These are phyloP conservation scores for Hartigia nigra DNA, from an alignment of 2,888 invertebrate species.

Conservation along the genomic window DNA sequence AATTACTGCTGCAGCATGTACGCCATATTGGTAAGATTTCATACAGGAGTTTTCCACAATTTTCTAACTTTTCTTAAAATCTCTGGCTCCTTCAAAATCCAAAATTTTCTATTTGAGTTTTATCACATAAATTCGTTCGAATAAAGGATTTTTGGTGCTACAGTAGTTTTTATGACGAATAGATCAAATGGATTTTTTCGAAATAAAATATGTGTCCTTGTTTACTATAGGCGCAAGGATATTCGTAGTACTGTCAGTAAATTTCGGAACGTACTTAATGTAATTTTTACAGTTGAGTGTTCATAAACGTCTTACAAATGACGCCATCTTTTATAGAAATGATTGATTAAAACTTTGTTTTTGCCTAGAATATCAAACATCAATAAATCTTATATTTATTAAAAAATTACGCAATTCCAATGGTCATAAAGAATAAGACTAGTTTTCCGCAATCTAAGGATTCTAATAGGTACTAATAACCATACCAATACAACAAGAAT, in stretches of 20 bases:
- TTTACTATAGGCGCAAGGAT: too few relatives aligned
- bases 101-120: not conserved
- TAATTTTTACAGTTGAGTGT: not conserved
- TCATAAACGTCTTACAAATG: not conserved
- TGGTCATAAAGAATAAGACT: not conserved
- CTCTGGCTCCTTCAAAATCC: not conserved
- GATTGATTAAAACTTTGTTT: not conserved
- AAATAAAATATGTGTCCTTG: not conserved
- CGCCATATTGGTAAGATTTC: conserved; percentile 52
- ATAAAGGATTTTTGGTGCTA: not conserved
- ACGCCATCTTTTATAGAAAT: not conserved
- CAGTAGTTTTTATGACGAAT: not conserved
- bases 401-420: not conserved
- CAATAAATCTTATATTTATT: not conserved
- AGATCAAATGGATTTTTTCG: not conserved
- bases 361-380: not conserved
- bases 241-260: too few relatives aligned
- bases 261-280: too few relatives aligned
- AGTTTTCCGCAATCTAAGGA: not conserved
- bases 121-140: not conserved
- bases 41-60: not conserved
- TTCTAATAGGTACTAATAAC: not conserved
- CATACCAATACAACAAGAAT: not conserved
- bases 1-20: conserved; percentile 58
- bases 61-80: not conserved